phyloP scores from a whole-genome alignment of 1,140 invertebrate species.

The Hydropsyche tenuis region DNA sequence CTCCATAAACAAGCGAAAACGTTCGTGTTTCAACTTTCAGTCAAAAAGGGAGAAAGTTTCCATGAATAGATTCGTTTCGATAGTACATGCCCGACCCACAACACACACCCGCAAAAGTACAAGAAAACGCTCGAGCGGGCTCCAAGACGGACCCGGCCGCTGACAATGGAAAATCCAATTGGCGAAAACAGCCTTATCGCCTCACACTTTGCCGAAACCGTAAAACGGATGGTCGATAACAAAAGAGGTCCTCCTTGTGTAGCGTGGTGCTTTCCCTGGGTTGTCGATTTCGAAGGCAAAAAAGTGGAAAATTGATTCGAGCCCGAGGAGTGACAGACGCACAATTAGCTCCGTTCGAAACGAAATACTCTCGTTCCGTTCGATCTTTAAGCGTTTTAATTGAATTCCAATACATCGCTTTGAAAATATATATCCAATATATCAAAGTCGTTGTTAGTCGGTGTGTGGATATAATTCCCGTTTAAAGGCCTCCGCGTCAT shows the following conservation, averaged over 20 bases:
- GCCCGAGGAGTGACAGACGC: conserved; percentile 16
- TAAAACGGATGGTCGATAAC: conserved; percentile 1
- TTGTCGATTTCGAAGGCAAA: conserved; percentile 15
- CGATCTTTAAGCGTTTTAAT: not conserved
- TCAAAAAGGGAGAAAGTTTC: conserved; percentile 24
- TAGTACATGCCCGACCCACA: not conserved
- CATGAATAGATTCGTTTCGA: conserved; percentile 28
- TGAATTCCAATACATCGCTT: not conserved
- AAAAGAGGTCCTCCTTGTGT: not conserved
- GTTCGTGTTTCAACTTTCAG: conserved; percentile 26
- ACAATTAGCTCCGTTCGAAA: conserved; percentile 10
- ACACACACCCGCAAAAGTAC: too few species aligned
- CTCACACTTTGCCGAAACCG: not conserved
- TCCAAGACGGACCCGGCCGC: not conserved
- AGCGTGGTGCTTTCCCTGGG: too few species aligned
- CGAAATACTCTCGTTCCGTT: not conserved
- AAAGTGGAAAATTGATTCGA: conserved; percentile 23
- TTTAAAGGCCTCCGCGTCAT: conserved; percentile 23
- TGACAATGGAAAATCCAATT: conserved; percentile 32
- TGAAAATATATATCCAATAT: not conserved
- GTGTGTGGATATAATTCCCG: not conserved
- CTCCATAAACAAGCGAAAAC: conserved; percentile 28
- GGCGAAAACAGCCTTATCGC: conserved; percentile 30
- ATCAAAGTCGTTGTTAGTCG: not conserved
- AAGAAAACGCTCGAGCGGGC: not conserved